Evolutionary conservation across 1,140 invertebrate species (phyloP), one percentile per base, ranked within the genome.

Genomic region (Macrocentrus cingulum): DNA sequence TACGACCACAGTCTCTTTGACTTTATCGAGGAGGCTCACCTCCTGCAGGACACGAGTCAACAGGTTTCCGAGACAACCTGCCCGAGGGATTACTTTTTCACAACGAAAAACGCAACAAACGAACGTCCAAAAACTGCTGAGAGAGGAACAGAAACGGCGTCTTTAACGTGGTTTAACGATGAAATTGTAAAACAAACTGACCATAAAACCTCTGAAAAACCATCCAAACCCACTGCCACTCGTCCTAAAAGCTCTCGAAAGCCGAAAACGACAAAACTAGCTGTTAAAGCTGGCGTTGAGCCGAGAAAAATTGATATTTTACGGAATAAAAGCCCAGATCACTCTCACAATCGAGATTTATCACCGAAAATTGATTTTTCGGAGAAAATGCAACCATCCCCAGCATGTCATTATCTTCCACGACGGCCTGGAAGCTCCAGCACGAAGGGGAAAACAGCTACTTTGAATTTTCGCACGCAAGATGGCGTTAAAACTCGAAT

Each of bases 1-100:
- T 68, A 70, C 44, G 51, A 58, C 2, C 64, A 67, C 23, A 65
- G 64, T 3, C 46, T 74, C 1, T 72, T 75, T 18, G 59, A 66
- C 5, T 71, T 70, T n/a, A 50, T 65, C 3, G 59, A 72, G 15
- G 37, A 63, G 4, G n/a, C n/a, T n/a, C n/a, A n/a, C 63, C 61
- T 6, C 62, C 29, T 51, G 0, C 50, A 39, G 2, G 53, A 54
- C 0, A 42, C 19, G 0, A 53, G 55, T 6, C 66, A 61, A 7
- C 68, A 66, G 8, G 44, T 15, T 2, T 65, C 68, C n/a, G 41
- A 66, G 32, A 65, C 56, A 16, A 29, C 64, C 1, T 64, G 71
- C 49, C 70, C 70, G 0, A n/a, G 73, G 39, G 69, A 77, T 11
- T 66, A 74, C 39, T 79, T 79, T 34, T 32, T 70, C 11, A 39